Conservation (phyloP, 2,888 invertebrate species). For the Spilarctia lutea region DNA sequence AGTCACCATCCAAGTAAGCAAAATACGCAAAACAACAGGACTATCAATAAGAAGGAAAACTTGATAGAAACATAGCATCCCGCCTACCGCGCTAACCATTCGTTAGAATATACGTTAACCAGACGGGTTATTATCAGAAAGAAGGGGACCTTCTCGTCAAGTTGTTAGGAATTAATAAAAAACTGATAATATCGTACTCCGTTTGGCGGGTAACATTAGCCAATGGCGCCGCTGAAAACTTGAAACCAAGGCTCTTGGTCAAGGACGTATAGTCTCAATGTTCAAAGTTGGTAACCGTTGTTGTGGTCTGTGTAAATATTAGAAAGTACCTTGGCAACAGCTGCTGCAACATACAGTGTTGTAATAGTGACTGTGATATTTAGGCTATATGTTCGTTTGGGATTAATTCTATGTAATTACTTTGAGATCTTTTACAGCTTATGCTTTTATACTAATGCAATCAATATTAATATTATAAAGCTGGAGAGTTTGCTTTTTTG, state of each 20-base stretch:
- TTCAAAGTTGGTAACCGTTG: not conserved
- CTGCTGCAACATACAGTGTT: not conserved
- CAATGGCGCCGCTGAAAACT: constrained; percentile 1
- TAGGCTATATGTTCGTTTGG: not conserved
- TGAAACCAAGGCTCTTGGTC: constrained; percentile 16
- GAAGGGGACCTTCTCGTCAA: too few species aligned
- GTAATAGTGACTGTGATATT: not conserved
- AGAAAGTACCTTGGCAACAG: constrained; percentile 6
- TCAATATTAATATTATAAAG: not conserved
- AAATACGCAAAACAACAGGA: too few species aligned
- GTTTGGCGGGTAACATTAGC: not conserved
- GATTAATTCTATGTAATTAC: not conserved
- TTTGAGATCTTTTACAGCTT: not conserved
- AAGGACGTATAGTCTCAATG: not conserved
- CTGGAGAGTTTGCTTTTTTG: too few species aligned
- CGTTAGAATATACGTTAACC: too few species aligned
- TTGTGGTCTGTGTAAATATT: constrained; percentile 3
- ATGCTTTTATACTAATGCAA: not conserved
- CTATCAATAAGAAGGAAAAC: too few species aligned
- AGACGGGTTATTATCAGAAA: too few species aligned
- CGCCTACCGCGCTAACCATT: too few species aligned
- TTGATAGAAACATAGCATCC: too few species aligned
- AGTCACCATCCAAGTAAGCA: too few species aligned
- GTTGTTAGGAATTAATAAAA: not conserved
- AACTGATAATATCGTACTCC: not conserved